Evolutionary conservation across 2,888 invertebrate genomes (phyloP).

Genomic region (Rhagophthalmus giganteus): DNA sequence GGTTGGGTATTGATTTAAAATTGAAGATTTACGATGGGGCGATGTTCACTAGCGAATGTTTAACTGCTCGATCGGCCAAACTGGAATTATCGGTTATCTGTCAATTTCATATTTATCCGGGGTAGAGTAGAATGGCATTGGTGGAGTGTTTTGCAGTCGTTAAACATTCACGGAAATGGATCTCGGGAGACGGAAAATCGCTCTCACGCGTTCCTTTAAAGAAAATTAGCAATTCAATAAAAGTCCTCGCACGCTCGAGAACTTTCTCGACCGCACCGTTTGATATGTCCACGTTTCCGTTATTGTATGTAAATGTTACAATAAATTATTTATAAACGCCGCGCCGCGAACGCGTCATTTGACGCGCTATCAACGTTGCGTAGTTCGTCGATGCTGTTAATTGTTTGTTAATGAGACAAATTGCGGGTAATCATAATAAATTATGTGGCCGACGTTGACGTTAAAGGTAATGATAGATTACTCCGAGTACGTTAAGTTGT

Average conservation of each 20-base stretch:
- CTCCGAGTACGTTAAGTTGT: neutral
- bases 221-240: constrained; percentile 9
- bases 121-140: neutral
- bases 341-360: constrained; percentile 3
- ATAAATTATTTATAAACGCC: constrained; percentile 8
- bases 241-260: constrained; percentile 1
- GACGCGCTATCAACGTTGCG: constrained; percentile 1
- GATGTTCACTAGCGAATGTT: constrained; percentile 13
- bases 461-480: neutral
- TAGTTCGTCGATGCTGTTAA: constrained; percentile 3
- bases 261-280: neutral
- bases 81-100: constrained; percentile 14
- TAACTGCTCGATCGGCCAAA: constrained; percentile 17
- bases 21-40: constrained; percentile 19
- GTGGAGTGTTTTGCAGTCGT: neutral
- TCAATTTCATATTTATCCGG: constrained; percentile 19
- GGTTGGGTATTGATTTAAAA: constrained; percentile 17
- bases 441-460: neutral
- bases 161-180: neutral
- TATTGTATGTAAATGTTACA: constrained; percentile 6
- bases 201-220: neutral
- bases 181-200: neutral
- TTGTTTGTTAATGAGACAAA: constrained; percentile 14
- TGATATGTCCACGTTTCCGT: neutral
- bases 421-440: constrained; percentile 7